A percentile compares a stretch with the other conserved stretches of the same genome.
Conservation (phyloP, 2,113 vertebrate genomes). For the Dendropsophus ebraccatus region DNA sequence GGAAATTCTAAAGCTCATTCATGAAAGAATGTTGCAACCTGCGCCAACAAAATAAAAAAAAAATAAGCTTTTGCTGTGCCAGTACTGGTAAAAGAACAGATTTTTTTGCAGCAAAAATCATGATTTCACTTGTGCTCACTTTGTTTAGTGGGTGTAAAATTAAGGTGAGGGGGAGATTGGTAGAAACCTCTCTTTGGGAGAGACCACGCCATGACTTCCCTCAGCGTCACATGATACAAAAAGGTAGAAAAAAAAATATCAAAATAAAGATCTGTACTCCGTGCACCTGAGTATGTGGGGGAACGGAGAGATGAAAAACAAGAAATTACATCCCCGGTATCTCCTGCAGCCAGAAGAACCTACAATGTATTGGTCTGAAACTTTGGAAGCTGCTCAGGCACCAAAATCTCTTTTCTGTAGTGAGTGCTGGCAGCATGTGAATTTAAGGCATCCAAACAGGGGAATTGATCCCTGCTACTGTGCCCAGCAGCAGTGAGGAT, state of each 20-base stretch:
- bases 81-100: constrained; percentile 51
- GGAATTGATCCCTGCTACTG: neutral
- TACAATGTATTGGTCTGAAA: constrained; percentile 25
- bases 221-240: neutral
- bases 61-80: constrained; percentile 65
- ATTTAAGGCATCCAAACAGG: constrained; percentile 39
- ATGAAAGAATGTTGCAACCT: constrained; percentile 83
- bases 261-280: constrained; percentile 24
- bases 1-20: constrained; percentile 79
- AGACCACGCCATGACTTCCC: neutral
- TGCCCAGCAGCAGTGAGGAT: neutral
- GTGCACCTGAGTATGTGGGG: constrained; percentile 40
- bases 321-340: neutral
- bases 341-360: neutral
- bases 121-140: constrained; percentile 92
- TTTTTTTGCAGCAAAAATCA: constrained; percentile 89
- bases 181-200: neutral
- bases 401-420: constrained; percentile 10
- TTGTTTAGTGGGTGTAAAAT: constrained; percentile 58
- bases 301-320: neutral
- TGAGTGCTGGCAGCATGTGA: constrained; percentile 11
- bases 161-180: neutral
- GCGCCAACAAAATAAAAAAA: constrained; percentile 71
- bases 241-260: neutral
- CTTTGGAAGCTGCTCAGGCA: constrained; percentile 31